Evolutionary conservation across 1,140 invertebrate species (phyloP).

Genomic region (Mylabris phalerata): DNA sequence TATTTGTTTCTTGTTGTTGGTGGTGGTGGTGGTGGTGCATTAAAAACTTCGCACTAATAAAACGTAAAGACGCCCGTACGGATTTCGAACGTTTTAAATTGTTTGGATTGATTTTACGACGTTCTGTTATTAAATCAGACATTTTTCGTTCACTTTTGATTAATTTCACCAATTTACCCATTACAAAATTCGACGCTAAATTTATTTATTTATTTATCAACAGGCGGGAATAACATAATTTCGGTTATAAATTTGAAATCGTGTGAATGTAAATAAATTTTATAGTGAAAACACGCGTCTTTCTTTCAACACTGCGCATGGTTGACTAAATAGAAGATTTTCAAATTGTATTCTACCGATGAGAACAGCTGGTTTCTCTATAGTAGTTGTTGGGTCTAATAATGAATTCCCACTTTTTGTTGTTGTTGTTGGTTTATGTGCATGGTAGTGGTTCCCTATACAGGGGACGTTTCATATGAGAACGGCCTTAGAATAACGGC

Average conservation of each 20-base stretch:
- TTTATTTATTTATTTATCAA: neutral
- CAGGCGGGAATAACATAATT: too few species aligned
- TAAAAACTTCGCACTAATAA: constrained; percentile 52
- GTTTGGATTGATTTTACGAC: constrained; percentile 15
- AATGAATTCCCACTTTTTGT: too few species aligned
- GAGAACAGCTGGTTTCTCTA: neutral
- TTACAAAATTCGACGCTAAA: constrained; percentile 7
- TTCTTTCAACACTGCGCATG: constrained; percentile 15
- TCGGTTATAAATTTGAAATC: too few species aligned
- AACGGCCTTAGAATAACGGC: too few species aligned
- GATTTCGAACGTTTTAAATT: constrained; percentile 53
- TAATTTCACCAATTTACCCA: constrained; percentile 23
- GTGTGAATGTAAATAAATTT: too few species aligned
- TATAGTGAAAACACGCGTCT: constrained; percentile 7
- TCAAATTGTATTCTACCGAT: neutral
- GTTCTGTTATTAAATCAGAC: constrained; percentile 29
- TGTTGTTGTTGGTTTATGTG: too few species aligned
- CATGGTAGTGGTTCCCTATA: too few species aligned
- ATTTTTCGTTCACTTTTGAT: constrained; percentile 19
- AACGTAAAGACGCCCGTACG: constrained; percentile 61
- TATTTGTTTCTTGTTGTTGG: constrained; percentile 35
- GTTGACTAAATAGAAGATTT: constrained; percentile 10
- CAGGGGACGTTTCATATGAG: too few species aligned
- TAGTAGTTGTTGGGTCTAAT: constrained; percentile 1
- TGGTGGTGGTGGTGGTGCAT: constrained; percentile 33